Percentiles rank a stretch among this genome's conserved stretches.
Evolutionary conservation across 2,888 invertebrate species (phyloP).

Genomic region (Hypomecis punctinalis): DNA sequence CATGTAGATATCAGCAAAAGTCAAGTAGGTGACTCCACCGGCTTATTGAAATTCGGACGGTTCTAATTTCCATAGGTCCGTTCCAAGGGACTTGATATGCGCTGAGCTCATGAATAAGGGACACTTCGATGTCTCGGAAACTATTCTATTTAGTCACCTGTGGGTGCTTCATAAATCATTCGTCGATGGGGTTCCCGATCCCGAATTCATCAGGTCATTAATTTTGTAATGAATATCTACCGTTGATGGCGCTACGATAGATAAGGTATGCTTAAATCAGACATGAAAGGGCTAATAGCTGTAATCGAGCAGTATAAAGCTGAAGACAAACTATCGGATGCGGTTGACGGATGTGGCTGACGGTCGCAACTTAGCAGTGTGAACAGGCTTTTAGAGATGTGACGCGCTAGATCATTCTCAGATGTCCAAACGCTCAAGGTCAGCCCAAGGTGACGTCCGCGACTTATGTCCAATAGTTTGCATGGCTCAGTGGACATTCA

Average conservation of each 20-base stretch:
- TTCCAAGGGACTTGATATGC: slow-evolving; percentile 42
- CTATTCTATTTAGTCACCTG: slow-evolving; percentile 42
- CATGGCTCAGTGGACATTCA: too few relatives aligned
- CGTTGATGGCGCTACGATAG: slow-evolving; percentile 1
- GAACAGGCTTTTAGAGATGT: too few relatives aligned
- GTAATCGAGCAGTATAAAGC: neutral
- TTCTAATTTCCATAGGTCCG: slow-evolving; percentile 51
- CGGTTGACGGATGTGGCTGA: too few relatives aligned
- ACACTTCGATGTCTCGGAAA: slow-evolving; percentile 42
- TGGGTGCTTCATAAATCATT: slow-evolving; percentile 39
- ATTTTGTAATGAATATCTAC: slow-evolving; percentile 31
- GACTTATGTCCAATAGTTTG: too few relatives aligned
- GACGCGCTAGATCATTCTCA: too few relatives aligned
- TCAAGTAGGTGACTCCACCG: slow-evolving; percentile 28
- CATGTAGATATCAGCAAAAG: slow-evolving; percentile 29
- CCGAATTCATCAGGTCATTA: slow-evolving; percentile 30
- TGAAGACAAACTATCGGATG: too few relatives aligned
- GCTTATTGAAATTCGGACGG: slow-evolving; percentile 49
- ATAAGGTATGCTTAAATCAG: neutral
- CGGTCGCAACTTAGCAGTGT: too few relatives aligned
- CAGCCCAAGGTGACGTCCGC: too few relatives aligned
- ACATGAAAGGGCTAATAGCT: neutral
- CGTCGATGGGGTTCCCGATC: slow-evolving; percentile 20
- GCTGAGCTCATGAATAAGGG: slow-evolving; percentile 56
- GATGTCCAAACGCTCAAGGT: too few relatives aligned